Conservation (phyloP, 1,140 invertebrate genomes). For the Drosophila pachea region DNA sequence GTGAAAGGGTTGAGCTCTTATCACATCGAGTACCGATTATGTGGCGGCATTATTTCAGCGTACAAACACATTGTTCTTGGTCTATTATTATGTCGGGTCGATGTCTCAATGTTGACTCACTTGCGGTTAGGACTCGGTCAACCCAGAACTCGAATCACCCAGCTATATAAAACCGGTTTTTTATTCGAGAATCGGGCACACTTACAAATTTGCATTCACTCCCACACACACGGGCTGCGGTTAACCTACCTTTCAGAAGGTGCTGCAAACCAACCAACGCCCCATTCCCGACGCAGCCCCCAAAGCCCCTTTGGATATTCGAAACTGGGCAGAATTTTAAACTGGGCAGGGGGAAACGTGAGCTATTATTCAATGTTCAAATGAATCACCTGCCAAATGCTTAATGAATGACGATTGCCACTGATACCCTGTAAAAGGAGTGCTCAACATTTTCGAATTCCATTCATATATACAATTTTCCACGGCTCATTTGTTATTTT, state of each 20-base stretch:
- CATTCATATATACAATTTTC: background rate
- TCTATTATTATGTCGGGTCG: constrained; percentile 14
- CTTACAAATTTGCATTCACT: constrained; percentile 57
- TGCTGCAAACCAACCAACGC: constrained; percentile 6
- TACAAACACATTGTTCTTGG: constrained; percentile 26
- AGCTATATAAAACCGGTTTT: constrained; percentile 46
- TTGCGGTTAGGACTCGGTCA: constrained; percentile 22
- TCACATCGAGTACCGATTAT: constrained; percentile 10
- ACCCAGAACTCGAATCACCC: constrained; percentile 13
- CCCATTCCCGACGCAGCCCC: background rate
- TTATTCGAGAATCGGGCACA: constrained; percentile 8
- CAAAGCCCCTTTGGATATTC: background rate
- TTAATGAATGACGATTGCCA: constrained; percentile 58
- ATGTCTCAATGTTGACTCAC: constrained; percentile 24
- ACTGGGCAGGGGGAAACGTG: constrained; percentile 47
- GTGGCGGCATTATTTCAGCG: constrained; percentile 14
- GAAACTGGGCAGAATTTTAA: background rate
- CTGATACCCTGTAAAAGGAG: constrained; percentile 21
- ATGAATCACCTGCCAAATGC: constrained; percentile 65
- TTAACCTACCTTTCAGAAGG: constrained; percentile 36
- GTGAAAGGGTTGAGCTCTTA: constrained; percentile 22
- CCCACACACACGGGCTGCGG: constrained; percentile 21
- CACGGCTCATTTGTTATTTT: background rate
- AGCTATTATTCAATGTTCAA: constrained; percentile 64
- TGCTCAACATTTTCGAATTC: too few relatives aligned